Evolutionary conservation across 1,140 invertebrate species (phyloP).

Genomic region (Steinernema khuongi): DNA sequence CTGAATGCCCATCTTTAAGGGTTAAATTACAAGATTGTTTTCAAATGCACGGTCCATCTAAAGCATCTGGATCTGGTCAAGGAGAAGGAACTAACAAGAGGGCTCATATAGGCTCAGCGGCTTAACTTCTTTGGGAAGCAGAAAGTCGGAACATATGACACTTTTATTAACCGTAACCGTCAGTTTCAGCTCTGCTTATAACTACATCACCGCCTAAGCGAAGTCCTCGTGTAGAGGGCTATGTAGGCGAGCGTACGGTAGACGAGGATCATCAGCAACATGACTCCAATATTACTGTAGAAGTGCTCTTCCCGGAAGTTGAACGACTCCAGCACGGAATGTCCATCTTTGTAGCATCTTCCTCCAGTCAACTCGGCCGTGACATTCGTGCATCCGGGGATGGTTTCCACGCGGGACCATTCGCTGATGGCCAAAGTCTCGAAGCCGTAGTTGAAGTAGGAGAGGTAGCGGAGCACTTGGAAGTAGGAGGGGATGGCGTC

Average conservation of each 20-base stretch:
- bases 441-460: constrained; percentile 90
- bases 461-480: constrained; percentile 82
- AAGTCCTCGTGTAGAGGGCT: constrained; percentile 61
- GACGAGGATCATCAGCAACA: constrained; percentile 70
- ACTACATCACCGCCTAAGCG: neutral
- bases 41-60: no score
- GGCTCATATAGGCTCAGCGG: no score
- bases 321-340: constrained; percentile 71
- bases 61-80: no score
- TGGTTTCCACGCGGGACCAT: constrained; percentile 67
- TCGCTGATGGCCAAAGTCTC: constrained; percentile 88
- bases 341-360: constrained; percentile 63
- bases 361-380: neutral
- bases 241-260: constrained; percentile 74
- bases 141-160: no score
- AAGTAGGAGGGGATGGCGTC: constrained; percentile 81
- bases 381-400: constrained; percentile 39
- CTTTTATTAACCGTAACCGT: no score
- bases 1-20: no score
- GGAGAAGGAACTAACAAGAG: no score
- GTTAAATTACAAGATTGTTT: no score
- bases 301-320: constrained; percentile 75
- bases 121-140: no score
- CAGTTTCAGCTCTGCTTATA: no score
- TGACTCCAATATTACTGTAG: constrained; percentile 68